Base-by-base conservation (phyloP, 2,797 vertebrate genomes). In the Lithobates sylvaticus region DNA sequence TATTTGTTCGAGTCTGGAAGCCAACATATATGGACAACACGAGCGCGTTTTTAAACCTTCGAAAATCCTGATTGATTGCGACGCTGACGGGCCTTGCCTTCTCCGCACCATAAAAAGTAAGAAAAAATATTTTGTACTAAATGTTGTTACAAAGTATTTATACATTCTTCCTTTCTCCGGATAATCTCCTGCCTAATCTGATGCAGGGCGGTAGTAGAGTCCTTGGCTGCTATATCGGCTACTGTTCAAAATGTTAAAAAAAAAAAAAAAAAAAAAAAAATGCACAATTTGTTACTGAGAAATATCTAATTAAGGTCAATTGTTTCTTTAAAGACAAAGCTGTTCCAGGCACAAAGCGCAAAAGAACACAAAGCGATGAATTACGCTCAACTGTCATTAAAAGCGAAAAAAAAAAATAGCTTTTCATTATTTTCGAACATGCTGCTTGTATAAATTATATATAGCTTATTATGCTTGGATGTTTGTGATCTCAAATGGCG, bases 121-220 rank as follows among this genome's bases (percentile, higher is more conserved):
- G 44, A 83, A 78, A 83, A 74, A 78, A 78, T 74, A 68, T 74
- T 83, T 54, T 68, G 54, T 42, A 68, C 73, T 83, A 79, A 87
- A 83, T 87, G 61, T 68, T 87, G 81, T 47, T 79, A 29, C 75
- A 83, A 83, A 83, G 83, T 87, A 87, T 87, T 86, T 87, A 87
- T 61, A 87, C 81, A 86, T 86, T 86, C 85, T 82, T 86, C 78
- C 79, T 64, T 76, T 76, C 76, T 76, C 54, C 67, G 75, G 58
- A 70, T 87, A 83, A 87, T 83, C 81, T 83, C 80, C 44, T 67
- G 74, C 67, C 81, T 87, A 87, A 83, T 87, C 76, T 87, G 85
- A 54, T 54, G 50, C 58, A 23, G 68, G 86, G 78, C 67, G 74
- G 78, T 83, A 68, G 69, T 67, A 71, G 36, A 7, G 75, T 61